Base-by-base conservation (phyloP, 2,888 invertebrate species). In the Drosophila testacea region DNA sequence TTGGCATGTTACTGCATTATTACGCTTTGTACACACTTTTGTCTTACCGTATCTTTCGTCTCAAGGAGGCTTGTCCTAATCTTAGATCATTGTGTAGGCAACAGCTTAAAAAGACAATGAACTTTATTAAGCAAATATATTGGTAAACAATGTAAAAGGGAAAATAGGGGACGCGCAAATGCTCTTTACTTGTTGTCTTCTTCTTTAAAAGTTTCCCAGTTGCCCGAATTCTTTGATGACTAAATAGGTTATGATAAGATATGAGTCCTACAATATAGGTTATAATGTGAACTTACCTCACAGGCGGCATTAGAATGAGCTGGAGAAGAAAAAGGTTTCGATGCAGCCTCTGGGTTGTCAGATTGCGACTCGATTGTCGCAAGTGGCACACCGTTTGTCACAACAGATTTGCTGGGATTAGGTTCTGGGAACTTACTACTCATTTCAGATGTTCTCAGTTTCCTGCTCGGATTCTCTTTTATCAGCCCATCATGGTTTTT, bases 61-160 rank as follows among this genome's bases (percentile, higher is more conserved):
- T 67, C 36, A 22, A 68, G 46, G 27, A 30, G 28, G 13, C 38
- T 63, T 41, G 22, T 39, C 11, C 39, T 39, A 54, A 62, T 66
- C 56, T 66, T 13, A 38, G 22, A 72, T 67, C 46, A 32, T 4
- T 30, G 27, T 42, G 6, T 16, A 34, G 47, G 9, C 6, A 27
- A n/a, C 10, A 44, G 36, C 46, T 67, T 30, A 41, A 73, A 67
- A 47, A 46, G 44, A 48, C 61, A 79, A 59, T 63, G 41, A 70
- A 77, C 62, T 71, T 77, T 75, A 77, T 62, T 79, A 79, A 47
- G 50, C 27, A 77, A 71, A 79, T 74, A 50, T 78, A 61, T 51
- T 50, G 51, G 11, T 10, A 52, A 54, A 69, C 55, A 52, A 27
- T 60, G 16, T 27, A 50, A 61, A 51, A 46, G 28, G 9, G 4